Evolutionary conservation across 1,140 invertebrate species (phyloP), one percentile per base, ranked within the genome.

Genomic region (Solenopsis fugax): DNA sequence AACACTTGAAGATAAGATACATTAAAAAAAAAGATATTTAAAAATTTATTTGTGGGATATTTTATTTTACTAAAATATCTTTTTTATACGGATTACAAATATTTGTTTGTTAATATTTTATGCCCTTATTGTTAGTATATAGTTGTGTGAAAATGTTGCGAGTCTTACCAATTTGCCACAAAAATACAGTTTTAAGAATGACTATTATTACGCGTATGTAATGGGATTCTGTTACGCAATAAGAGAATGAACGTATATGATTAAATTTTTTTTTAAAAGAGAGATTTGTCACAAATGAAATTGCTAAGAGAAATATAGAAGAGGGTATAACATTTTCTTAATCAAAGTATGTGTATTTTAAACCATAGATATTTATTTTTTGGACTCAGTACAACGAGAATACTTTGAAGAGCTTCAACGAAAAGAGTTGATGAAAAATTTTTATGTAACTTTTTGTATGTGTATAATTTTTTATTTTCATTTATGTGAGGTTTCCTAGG

Each of bases 231-330:
- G 4, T 78, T 65, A 34, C 4, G 24, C 18, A 50, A 18, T 65
- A 37, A 78, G 12, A 52, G 1, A 24, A 65, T 78, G 37, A 65
- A 65, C n/a, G n/a, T n/a, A n/a, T n/a, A n/a, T n/a, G n/a, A 56
- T 56, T 56, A 0, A 56, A 62, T 34, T 24, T 62, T 34, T 62
- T 3, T 5, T 34, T 62, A 34, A 7, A 16, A 62, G 29, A 5
- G 29, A 62, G 5, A 34, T 29, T 62, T 62, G 13, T 34, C 60
- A 62, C 13, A 34, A 6, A 18, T 34, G 13, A 62, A 6, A 21
- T 56, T 56, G 7, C n/a, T 21, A 41, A 41, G 7, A 56, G 6
- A 56, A 56, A 54, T 54, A n/a, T 54, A 54, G 41, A n/a, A 56
- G 7, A 56, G n/a, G 0, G 7, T 56, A 56, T 56, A 56, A 56